Conservation (phyloP, 2,113 vertebrate genomes). For the Ptilonorhynchus violaceus region DNA sequence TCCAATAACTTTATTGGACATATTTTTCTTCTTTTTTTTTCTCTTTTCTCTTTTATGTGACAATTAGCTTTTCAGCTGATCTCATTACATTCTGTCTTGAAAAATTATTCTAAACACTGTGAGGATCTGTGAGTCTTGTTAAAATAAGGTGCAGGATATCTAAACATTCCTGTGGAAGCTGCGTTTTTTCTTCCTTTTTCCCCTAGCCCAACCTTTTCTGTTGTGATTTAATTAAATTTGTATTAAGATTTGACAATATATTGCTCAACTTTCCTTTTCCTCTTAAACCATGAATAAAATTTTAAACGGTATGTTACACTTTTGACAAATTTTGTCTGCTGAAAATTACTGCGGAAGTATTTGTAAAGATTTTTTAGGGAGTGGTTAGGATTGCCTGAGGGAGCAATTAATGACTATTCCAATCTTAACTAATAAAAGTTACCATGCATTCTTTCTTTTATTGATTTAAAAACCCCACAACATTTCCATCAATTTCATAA, state of each 20-base stretch:
- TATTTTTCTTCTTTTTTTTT: neutral
- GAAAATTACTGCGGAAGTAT: neutral
- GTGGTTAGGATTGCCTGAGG: neutral
- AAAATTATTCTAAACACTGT: neutral
- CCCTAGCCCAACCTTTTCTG: neutral
- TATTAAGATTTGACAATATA: neutral
- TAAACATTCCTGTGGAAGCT: neutral
- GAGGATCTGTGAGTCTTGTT: neutral
- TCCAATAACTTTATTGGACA: neutral
- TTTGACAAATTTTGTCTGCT: neutral
- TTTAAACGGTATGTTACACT: neutral
- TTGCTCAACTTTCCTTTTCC: neutral
- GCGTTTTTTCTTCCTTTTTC: neutral
- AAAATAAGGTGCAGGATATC: neutral
- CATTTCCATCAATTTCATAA: neutral
- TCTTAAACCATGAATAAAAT: neutral
- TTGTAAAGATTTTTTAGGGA: neutral
- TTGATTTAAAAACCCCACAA: fast-evolving
- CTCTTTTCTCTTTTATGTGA: neutral
- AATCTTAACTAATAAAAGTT: neutral
- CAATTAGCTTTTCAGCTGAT: neutral
- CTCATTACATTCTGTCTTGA: neutral
- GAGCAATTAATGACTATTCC: neutral
- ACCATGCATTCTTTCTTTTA: neutral
- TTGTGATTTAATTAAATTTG: neutral